These are phyloP conservation scores for Zaprionus gabonicus DNA, from an alignment of 1,140 invertebrate species.

Conservation along the genomic window DNA sequence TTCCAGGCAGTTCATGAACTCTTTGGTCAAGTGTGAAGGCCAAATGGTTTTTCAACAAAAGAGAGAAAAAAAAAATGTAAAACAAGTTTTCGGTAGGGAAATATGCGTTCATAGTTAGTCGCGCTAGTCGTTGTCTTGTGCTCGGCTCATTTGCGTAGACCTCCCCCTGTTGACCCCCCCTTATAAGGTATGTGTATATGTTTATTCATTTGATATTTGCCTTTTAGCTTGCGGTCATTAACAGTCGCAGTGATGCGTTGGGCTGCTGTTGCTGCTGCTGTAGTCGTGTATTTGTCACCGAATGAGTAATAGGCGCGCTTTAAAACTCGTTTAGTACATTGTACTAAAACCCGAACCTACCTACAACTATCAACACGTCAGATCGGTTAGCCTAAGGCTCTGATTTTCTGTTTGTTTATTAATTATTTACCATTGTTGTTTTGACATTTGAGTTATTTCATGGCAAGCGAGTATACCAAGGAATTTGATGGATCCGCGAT, in stretches of 20 bases:
- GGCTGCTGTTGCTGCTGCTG: slow-evolving; percentile 1
- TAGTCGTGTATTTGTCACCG: background rate
- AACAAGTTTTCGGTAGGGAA: slow-evolving; percentile 41
- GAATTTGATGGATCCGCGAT: background rate
- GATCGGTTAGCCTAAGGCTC: background rate
- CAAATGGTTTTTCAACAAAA: slow-evolving; percentile 54
- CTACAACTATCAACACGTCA: background rate
- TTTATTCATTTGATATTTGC: slow-evolving; percentile 5
- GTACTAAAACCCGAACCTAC: slow-evolving; percentile 9
- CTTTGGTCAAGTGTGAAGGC: slow-evolving; percentile 78
- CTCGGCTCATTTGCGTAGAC: slow-evolving; percentile 41
- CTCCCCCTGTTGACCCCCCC: background rate
- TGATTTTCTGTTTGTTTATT: slow-evolving; percentile 1
- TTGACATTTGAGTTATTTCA: slow-evolving; percentile 7
- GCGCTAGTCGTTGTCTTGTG: slow-evolving; percentile 13
- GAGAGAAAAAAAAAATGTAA: slow-evolving; percentile 11
- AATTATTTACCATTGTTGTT: slow-evolving; percentile 5
- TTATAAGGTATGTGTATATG: background rate
- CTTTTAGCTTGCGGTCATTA: slow-evolving; percentile 5
- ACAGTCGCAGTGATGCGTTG: background rate
- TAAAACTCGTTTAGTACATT: slow-evolving; percentile 26
- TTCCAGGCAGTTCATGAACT: slow-evolving; percentile 69
- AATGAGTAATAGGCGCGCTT: background rate
- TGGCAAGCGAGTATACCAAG: background rate
- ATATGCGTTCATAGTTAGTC: slow-evolving; percentile 22